phyloP scores from a whole-genome alignment of 2,888 invertebrate genomes.

The Cephus pulcher region DNA sequence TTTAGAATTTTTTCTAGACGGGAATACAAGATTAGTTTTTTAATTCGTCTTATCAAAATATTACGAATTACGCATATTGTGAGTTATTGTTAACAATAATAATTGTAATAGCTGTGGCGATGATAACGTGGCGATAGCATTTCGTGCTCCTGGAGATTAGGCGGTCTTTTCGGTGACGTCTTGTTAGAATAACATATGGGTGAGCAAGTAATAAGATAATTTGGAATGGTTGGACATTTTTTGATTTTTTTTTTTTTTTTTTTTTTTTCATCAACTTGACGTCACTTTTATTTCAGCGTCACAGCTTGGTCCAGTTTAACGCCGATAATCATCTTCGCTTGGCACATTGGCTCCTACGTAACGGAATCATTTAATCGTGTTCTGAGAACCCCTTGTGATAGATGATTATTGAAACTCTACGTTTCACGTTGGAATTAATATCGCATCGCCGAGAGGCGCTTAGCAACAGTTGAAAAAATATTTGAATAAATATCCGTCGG shows the following conservation, averaged over 20 bases:
- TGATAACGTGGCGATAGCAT: neutral
- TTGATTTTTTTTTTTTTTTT: too few relatives aligned
- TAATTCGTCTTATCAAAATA: neutral
- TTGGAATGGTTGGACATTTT: neutral
- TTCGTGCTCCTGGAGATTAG: neutral
- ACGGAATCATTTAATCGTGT: neutral
- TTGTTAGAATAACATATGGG: neutral
- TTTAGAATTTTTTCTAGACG: neutral
- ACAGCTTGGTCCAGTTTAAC: neutral
- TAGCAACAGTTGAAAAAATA: constrained; percentile 11
- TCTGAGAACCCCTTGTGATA: neutral
- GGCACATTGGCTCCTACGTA: neutral
- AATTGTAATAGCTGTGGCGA: neutral
- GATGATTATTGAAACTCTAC: constrained; percentile 2
- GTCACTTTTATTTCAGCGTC: neutral
- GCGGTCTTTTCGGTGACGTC: neutral
- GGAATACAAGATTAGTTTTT: neutral
- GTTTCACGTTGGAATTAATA: constrained; percentile 1
- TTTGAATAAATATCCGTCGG: constrained; percentile 13
- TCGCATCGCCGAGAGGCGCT: neutral
- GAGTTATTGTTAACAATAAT: neutral
- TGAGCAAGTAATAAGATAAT: neutral
- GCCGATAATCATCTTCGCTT: neutral
- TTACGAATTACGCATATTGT: neutral
- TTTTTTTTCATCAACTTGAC: neutral